Percentiles rank a stretch among this genome's conserved stretches.
These are phyloP conservation scores for human (Homo sapiens) DNA, from an alignment of 2,113 vertebrate species.

Conservation along the genomic window GRCh38 chr2:6008501-6009000, in stretches of 20 bases:
- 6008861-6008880: conserved; percentile 49
- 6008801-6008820: conserved; percentile 64
- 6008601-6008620: not conserved
- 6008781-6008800: conserved; percentile 56
- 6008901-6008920: not conserved
- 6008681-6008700: not conserved
- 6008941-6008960: not conserved
- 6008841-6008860: not conserved
- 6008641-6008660: not conserved
- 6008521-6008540: conserved; percentile 24
- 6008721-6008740: not conserved
- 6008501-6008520: conserved; percentile 18
- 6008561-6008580: not conserved
- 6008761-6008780: conserved; percentile 13
- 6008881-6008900: conserved; percentile 46
- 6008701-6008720: conserved; percentile 29
- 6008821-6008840: conserved; percentile 68
- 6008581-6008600: not conserved
- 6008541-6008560: conserved; percentile 38
- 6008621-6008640: not conserved
- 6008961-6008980: not conserved
- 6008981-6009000: not conserved
- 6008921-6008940: not conserved
- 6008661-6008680: not conserved
- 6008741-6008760: not conserved